A percentile compares a stretch with the other conserved stretches of the same genome.
These are phyloP conservation scores for Caranx melampygus DNA, from an alignment of 2,113 vertebrate species.

Conservation along the genomic window DNA sequence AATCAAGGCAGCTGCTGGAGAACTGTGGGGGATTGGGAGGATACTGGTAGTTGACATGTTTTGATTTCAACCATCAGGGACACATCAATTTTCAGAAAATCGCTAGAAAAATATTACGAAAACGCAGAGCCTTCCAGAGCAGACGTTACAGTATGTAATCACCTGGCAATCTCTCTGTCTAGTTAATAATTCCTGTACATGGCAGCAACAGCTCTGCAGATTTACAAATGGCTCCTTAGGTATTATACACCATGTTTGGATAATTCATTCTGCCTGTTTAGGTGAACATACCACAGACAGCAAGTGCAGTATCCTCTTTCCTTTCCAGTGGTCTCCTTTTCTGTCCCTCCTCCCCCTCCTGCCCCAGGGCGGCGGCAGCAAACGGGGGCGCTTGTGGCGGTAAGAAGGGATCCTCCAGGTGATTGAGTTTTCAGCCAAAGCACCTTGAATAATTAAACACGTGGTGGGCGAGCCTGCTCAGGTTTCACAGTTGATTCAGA, in stretches of 20 bases:
- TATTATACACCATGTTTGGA: slow-evolving; percentile 58
- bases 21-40: slow-evolving; percentile 45
- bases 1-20: slow-evolving; percentile 73
- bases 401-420: slow-evolving; percentile 72
- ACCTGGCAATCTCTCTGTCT: not conserved
- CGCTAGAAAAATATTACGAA: not conserved
- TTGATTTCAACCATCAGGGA: slow-evolving; percentile 36
- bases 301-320: slow-evolving; percentile 58
- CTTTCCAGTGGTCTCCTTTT: slow-evolving; percentile 55
- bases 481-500: slow-evolving; percentile 76
- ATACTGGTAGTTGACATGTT: slow-evolving; percentile 42
- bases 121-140: not conserved
- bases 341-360: slow-evolving; percentile 4
- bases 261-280: slow-evolving; percentile 75
- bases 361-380: not conserved
- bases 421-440: slow-evolving; percentile 82
- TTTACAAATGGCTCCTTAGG: slow-evolving; percentile 39
- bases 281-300: slow-evolving; percentile 64
- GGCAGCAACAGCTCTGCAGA: slow-evolving; percentile 16
- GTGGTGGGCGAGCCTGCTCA: slow-evolving; percentile 75
- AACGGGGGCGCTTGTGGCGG: slow-evolving; percentile 40
- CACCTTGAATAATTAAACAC: slow-evolving; percentile 83
- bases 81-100: slow-evolving; percentile 1
- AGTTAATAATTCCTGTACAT: slow-evolving; percentile 22
- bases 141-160: slow-evolving; percentile 4